phyloP scores from a whole-genome alignment of 2,113 vertebrate genomes.

The mouse (Mus musculus) region DNA sequence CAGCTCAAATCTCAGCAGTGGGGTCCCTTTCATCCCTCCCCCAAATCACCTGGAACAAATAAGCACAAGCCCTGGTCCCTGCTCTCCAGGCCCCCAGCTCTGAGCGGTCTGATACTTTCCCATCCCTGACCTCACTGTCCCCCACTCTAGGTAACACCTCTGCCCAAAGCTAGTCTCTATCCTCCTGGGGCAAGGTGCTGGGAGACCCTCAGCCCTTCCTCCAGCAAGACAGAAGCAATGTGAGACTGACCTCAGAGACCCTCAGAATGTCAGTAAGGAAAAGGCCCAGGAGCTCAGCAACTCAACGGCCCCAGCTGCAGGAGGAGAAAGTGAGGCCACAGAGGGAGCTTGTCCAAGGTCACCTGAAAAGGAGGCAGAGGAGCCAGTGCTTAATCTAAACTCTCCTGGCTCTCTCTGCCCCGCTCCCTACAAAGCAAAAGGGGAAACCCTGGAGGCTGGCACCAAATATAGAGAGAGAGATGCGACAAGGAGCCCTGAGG shows the following conservation, averaged over 20 bases:
- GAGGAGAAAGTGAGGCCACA: conserved; percentile 17
- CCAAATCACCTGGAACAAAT: background rate
- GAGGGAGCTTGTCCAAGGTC: background rate
- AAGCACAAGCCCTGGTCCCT: background rate
- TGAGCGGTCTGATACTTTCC: background rate
- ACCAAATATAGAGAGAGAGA: background rate
- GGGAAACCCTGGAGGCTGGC: background rate
- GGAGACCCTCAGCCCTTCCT: background rate
- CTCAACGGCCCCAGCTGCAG: background rate
- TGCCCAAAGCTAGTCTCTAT: background rate
- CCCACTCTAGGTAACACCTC: background rate
- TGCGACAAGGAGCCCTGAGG: background rate
- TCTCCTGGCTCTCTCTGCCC: conserved; percentile 38
- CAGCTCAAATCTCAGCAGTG: fast-evolving
- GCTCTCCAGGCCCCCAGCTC: background rate
- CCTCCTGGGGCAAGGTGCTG: background rate
- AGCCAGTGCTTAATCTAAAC: background rate
- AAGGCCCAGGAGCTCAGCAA: conserved; percentile 12
- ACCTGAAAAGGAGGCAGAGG: conserved; percentile 12
- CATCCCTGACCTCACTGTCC: background rate
- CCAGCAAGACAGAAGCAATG: background rate
- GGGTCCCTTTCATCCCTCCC: background rate
- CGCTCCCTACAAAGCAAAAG: conserved; percentile 9
- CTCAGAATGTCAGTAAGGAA: background rate
- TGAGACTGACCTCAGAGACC: conserved; percentile 39